These are phyloP conservation scores for Neria commutata DNA, from an alignment of 2,888 invertebrate genomes.

Conservation along the genomic window DNA sequence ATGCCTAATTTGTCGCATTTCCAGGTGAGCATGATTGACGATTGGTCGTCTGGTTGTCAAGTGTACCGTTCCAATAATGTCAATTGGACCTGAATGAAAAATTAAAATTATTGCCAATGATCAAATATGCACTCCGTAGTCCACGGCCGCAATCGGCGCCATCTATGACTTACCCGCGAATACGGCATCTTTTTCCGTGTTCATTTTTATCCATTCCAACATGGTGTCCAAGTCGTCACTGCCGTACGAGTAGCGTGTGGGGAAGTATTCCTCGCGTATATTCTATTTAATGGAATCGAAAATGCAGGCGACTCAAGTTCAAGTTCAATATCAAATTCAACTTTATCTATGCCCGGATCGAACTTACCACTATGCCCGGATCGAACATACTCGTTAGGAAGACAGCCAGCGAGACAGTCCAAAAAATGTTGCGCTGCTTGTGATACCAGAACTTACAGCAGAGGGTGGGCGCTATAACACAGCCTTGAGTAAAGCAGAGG, in stretches of 20 bases:
- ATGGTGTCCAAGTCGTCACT: slow-evolving; percentile 77
- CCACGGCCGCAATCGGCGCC: no score
- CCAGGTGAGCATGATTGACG: slow-evolving; percentile 88
- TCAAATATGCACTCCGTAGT: no score
- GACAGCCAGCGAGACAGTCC: slow-evolving; percentile 61
- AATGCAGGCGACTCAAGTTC: background rate
- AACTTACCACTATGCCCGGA: slow-evolving; percentile 56
- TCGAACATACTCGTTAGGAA: slow-evolving; percentile 63
- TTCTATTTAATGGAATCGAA: slow-evolving; percentile 40
- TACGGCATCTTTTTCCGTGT: slow-evolving; percentile 70
- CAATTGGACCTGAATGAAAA: slow-evolving; percentile 73
- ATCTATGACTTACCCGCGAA: slow-evolving; percentile 68
- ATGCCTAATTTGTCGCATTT: slow-evolving; percentile 79
- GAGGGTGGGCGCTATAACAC: slow-evolving; percentile 71
- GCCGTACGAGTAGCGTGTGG: slow-evolving; percentile 69
- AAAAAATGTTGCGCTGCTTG: slow-evolving; percentile 59
- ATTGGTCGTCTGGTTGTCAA: slow-evolving; percentile 78
- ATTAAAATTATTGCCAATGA: no score
- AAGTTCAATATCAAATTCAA: background rate
- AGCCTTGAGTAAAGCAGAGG: slow-evolving; percentile 59
- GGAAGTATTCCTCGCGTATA: slow-evolving; percentile 56
- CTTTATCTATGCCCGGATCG: background rate
- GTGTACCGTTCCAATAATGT: slow-evolving; percentile 81
- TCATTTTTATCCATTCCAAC: slow-evolving; percentile 75
- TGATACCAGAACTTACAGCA: slow-evolving; percentile 67